Conservation (phyloP, 1,140 invertebrate species). For the Bactericera cockerelli region DNA sequence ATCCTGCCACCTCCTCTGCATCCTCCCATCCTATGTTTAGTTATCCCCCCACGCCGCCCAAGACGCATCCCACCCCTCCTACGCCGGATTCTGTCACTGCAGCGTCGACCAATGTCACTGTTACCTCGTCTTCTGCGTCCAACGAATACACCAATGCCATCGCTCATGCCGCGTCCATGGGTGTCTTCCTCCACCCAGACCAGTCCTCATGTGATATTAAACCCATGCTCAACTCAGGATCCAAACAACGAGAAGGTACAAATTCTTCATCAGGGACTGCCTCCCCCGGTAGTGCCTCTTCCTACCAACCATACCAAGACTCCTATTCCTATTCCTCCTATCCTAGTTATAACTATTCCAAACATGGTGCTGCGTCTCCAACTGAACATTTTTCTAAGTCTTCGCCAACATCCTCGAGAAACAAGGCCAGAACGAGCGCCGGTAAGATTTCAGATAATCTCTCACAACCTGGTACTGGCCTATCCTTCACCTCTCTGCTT, state of each 20-base stretch:
- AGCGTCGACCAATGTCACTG: conserved; percentile 17
- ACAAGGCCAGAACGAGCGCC: conserved; percentile 23
- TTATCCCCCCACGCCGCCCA: conserved; percentile 23
- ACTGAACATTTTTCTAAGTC: conserved; percentile 18
- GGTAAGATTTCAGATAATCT: conserved; percentile 18
- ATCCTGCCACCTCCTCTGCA: conserved; percentile 9
- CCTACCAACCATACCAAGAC: conserved; percentile 15
- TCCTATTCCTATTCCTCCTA: conserved; percentile 16
- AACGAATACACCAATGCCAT: conserved; percentile 20
- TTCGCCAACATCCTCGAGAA: conserved; percentile 18
- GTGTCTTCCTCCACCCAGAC: conserved; percentile 22
- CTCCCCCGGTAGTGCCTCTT: conserved; percentile 15
- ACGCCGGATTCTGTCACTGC: conserved; percentile 21
- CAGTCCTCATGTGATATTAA: conserved; percentile 21
- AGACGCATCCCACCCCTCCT: conserved; percentile 16
- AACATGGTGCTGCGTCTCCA: conserved; percentile 8
- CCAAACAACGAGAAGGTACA: conserved; percentile 24
- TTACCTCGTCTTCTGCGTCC: conserved; percentile 17
- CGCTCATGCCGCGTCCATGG: conserved; percentile 22
- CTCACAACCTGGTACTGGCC: neutral
- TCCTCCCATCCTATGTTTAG: conserved; percentile 22
- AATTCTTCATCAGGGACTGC: conserved; percentile 18
- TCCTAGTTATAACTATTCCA: conserved; percentile 14
- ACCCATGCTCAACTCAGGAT: conserved; percentile 19
- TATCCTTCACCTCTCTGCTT: neutral